Evolutionary conservation across 2,888 invertebrate species (phyloP), one percentile per base, ranked within the genome.

Genomic region (Ommatoiulus sabulosus): DNA sequence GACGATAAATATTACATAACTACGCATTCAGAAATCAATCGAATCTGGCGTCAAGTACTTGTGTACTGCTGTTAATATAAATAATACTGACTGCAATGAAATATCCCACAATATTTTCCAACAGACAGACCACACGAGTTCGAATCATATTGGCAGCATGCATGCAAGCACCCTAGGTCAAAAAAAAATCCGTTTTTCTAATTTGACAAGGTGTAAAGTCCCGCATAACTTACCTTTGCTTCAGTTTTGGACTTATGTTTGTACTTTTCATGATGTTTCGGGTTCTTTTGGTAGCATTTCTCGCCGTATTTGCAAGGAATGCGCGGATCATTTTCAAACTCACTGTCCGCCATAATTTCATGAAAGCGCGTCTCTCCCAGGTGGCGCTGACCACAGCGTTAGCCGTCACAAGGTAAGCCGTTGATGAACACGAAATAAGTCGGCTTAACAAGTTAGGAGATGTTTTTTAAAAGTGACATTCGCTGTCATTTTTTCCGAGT

Each of bases 201-300:
- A 35, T 35, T 35, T 35, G 35, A 35, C 35, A 35, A 35, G 35
- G 35, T 35, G 35, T 35, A 35, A 35, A 35, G 35, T 35, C 35
- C 35, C 35, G 35, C 24, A 24, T 24, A 72, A 10, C 72, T 72
- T 72, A 80, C 72, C 44, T 46, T 44, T 8, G 3, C 24, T 7
- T 5, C 72, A 48, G n/a, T 72, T 12, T 10, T 89, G 1, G 89
- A 44, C 15, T 96, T 96, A 92, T 97, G 97, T 92, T 96, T 96
- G 90, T 94, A 97, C 91, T 95, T 95, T 89, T 94, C 93, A 89
- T 94, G 94, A 93, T 97, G 97, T 0, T 93, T 93, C 0, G 95
- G 93, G 93, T 97, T 97, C 91, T 95, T 96, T 91, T 96, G 97
- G 92, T 97, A 97, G 92, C 97, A 97, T 90, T 95, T 95, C 6